Percentiles rank a stretch among this genome's conserved stretches.
Evolutionary conservation across 2,888 invertebrate genomes (phyloP).

Genomic region (Archips xylosteana): DNA sequence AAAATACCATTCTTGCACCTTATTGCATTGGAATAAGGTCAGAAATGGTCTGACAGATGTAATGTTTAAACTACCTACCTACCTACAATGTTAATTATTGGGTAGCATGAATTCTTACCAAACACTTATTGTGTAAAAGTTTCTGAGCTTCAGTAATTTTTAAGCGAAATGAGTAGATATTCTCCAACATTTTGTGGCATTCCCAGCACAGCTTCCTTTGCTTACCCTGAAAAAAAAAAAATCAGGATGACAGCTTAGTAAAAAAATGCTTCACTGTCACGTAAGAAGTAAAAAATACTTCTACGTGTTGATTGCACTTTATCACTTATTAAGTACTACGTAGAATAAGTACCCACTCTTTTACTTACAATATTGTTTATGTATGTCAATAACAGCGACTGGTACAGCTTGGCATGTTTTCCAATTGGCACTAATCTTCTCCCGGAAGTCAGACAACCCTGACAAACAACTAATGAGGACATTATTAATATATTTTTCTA

Average conservation of each 20-base stretch:
- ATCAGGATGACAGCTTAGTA: too few species aligned
- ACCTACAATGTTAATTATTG: too few species aligned
- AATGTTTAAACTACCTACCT: too few species aligned
- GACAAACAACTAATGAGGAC: conserved; percentile 27
- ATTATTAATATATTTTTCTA: conserved; percentile 40
- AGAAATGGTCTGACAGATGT: too few species aligned
- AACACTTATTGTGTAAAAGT: conserved; percentile 13
- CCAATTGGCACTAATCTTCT: conserved; percentile 40
- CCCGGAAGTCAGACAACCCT: conserved; percentile 44
- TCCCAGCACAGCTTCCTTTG: conserved; percentile 25
- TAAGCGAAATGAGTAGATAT: conserved; percentile 25
- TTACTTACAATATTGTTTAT: conserved; percentile 9
- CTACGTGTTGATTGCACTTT: not conserved
- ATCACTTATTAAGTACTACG: conserved; percentile 1
- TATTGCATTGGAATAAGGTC: too few species aligned
- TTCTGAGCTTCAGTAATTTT: conserved; percentile 32
- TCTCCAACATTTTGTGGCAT: conserved; percentile 26
- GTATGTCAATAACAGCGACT: conserved; percentile 24
- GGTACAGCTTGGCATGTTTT: conserved; percentile 37
- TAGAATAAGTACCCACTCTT: not conserved
- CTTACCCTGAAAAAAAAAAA: conserved; percentile 20
- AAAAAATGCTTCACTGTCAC: too few species aligned
- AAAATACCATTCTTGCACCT: too few species aligned
- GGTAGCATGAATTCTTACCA: conserved; percentile 14
- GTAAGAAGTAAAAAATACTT: not conserved